These are phyloP conservation scores for Pteropus alecto DNA, from an alignment of 2,113 vertebrate species.

Conservation along the genomic window DNA sequence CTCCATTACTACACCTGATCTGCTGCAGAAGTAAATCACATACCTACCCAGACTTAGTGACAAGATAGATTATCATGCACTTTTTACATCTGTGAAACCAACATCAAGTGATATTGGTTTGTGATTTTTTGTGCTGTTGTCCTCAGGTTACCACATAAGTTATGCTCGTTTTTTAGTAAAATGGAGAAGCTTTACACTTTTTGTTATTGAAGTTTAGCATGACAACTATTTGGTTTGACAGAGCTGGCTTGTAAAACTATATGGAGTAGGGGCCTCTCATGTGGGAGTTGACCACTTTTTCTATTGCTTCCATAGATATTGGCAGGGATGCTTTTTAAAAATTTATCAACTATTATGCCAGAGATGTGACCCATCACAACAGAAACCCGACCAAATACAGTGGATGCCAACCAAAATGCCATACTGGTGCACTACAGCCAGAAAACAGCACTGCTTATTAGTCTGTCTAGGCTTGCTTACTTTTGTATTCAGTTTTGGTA, in stretches of 20 bases:
- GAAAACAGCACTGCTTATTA: not conserved
- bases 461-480: not conserved
- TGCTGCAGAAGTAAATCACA: not conserved
- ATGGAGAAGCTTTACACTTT: not conserved
- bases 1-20: not conserved
- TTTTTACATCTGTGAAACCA: slow-evolving; percentile 26
- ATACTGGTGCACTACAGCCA: not conserved
- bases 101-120: not conserved
- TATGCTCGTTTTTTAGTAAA: not conserved
- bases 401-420: not conserved
- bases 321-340: not conserved
- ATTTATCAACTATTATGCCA: not conserved
- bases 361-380: not conserved
- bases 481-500: slow-evolving; percentile 8
- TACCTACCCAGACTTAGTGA: not conserved
- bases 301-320: not conserved
- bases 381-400: not conserved
- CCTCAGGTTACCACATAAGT: not conserved
- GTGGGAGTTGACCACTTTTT: not conserved
- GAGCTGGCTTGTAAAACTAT: not conserved
- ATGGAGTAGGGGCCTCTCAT: not conserved
- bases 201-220: not conserved
- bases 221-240: slow-evolving; percentile 17
- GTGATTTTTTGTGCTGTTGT: not conserved
- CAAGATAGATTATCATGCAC: not conserved